Evolutionary conservation across 2,797 vertebrate species (phyloP).

Genomic region (Cryptoprocta ferox): DNA sequence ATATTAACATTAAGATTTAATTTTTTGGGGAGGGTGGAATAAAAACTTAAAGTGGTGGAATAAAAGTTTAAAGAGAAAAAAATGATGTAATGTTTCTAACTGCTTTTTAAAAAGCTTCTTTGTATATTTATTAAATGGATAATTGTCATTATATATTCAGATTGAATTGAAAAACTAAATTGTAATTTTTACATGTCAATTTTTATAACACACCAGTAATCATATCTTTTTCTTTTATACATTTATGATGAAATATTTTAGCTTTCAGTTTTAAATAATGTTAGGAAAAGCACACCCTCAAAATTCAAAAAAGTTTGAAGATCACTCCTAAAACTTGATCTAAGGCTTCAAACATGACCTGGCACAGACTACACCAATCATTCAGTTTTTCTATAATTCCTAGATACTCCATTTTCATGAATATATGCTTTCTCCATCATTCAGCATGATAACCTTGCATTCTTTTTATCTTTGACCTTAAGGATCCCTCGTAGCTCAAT

Average conservation of each 20-base stretch:
- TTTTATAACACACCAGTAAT: neutral
- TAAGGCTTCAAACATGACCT: neutral
- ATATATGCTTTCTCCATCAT: neutral
- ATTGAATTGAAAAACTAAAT: neutral
- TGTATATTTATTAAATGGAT: neutral
- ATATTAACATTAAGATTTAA: neutral
- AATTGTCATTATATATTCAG: neutral
- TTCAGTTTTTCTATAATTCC: neutral
- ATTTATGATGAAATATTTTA: neutral
- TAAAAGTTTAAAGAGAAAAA: neutral
- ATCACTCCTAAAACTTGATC: neutral
- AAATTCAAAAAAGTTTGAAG: neutral
- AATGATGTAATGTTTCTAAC: neutral
- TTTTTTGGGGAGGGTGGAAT: neutral
- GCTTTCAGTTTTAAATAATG: neutral
- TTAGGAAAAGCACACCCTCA: neutral
- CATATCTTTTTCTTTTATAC: neutral
- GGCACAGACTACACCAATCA: neutral
- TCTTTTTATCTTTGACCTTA: neutral
- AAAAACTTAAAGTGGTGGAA: neutral
- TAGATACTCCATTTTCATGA: neutral
- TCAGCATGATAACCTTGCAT: neutral
- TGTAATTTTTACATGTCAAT: neutral
- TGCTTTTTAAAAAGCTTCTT: neutral
- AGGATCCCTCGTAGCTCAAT: neutral